Percentiles rank a stretch among this genome's conserved stretches.
Conservation (phyloP, 2,797 vertebrate species). For the Nasua narica region DNA sequence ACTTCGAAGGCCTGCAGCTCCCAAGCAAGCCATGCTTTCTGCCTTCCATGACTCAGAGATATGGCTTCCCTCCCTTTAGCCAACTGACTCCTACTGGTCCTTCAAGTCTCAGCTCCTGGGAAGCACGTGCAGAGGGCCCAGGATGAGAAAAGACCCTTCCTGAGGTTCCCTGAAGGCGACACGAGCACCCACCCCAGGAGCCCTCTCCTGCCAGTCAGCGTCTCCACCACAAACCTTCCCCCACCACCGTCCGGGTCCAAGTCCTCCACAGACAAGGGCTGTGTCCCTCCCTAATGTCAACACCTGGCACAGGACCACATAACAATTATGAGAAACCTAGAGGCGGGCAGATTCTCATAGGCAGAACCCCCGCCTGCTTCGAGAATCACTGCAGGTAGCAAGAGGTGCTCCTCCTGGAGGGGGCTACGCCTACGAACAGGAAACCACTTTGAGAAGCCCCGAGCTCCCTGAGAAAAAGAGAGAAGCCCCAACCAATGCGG, state of each 20-base stretch:
- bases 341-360: not conserved
- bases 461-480: not conserved
- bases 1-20: not conserved
- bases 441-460: not conserved
- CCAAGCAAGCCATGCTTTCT: not conserved
- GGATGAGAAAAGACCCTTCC: not conserved
- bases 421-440: not conserved
- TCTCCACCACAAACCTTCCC: not conserved
- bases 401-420: not conserved
- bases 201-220: not conserved
- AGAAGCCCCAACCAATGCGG: not conserved
- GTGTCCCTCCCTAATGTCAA: not conserved
- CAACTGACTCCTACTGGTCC: not conserved
- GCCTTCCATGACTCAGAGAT: not conserved
- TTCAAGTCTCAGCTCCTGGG: not conserved
- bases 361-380: not conserved
- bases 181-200: not conserved
- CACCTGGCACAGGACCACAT: not conserved
- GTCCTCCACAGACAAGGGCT: not conserved
- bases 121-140: not conserved
- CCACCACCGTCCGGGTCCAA: accelerated
- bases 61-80: not conserved
- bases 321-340: not conserved
- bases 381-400: not conserved
- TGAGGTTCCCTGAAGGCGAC: not conserved